Conservation (phyloP, 2,888 invertebrate genomes). For the Leptopilina myrica region DNA sequence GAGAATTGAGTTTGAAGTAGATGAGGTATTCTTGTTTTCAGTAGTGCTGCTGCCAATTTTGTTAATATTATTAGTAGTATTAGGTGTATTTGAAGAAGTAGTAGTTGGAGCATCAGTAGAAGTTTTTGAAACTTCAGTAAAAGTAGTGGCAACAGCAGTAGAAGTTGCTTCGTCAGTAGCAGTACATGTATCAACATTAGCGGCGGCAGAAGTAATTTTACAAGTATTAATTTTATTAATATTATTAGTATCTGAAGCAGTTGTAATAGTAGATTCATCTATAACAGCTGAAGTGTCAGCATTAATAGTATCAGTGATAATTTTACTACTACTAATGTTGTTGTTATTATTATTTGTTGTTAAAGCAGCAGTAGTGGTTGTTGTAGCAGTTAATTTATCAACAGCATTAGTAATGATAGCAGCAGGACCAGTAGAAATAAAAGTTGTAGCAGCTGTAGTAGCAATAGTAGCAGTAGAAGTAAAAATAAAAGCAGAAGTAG, state of each 20-base stretch:
- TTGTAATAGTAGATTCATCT: neutral
- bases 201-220: neutral
- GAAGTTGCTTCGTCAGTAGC: neutral
- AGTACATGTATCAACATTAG: neutral
- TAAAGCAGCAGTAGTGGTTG: too few species aligned
- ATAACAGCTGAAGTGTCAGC: too few species aligned
- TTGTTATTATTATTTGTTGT: too few species aligned
- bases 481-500: neutral
- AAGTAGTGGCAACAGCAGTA: neutral
- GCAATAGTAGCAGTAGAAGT: neutral
- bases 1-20: neutral
- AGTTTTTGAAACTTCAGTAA: neutral
- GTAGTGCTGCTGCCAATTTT: neutral
- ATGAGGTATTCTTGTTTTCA: neutral
- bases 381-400: too few species aligned
- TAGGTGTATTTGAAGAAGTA: neutral
- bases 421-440: neutral
- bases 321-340: neutral
- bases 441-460: too few species aligned
- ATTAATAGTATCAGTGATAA: neutral
- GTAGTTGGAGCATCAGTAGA: neutral
- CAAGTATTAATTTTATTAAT: too few species aligned
- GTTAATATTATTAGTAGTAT: neutral
- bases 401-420: neutral
- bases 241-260: neutral